phyloP scores from a whole-genome alignment of 1,140 invertebrate species.

The Drosophila sulfurigaster region DNA sequence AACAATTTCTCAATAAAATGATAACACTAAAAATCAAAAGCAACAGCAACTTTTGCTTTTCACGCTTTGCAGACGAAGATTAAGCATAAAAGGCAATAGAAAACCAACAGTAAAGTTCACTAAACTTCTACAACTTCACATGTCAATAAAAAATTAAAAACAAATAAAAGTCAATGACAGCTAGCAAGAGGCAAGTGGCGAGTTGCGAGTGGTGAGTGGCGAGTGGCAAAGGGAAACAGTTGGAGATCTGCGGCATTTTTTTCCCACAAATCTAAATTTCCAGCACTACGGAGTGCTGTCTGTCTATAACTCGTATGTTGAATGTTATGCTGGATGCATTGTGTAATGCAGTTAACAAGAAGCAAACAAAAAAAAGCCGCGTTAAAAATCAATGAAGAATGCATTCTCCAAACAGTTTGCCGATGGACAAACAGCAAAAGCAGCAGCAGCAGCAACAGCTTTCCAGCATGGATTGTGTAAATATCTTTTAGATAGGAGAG shows the following conservation, averaged over 20 bases:
- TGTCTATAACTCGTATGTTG: background rate
- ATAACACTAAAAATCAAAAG: slow-evolving; percentile 12
- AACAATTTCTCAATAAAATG: slow-evolving; percentile 21
- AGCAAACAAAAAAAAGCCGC: slow-evolving; percentile 61
- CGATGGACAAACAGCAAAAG: slow-evolving; percentile 43
- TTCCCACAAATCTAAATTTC: slow-evolving; percentile 79
- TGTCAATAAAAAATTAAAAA: slow-evolving; percentile 83
- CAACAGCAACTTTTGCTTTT: slow-evolving; percentile 76
- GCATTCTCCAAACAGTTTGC: slow-evolving; percentile 69
- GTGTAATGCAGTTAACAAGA: slow-evolving; percentile 82
- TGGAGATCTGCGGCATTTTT: slow-evolving; percentile 36
- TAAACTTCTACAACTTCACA: slow-evolving; percentile 82
- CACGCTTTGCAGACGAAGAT: slow-evolving; percentile 39
- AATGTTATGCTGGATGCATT: slow-evolving; percentile 39
- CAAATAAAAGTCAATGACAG: slow-evolving; percentile 80
- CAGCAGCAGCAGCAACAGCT: slow-evolving; percentile 18
- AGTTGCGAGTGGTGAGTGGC: slow-evolving; percentile 9
- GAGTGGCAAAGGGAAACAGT: slow-evolving; percentile 18
- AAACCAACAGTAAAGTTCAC: slow-evolving; percentile 68
- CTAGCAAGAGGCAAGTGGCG: slow-evolving; percentile 7
- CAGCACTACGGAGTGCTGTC: slow-evolving; percentile 35
- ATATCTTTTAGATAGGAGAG: slow-evolving; percentile 16
- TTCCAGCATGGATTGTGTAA: slow-evolving; percentile 39
- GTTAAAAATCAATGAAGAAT: slow-evolving; percentile 74
- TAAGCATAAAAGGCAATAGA: slow-evolving; percentile 43